phyloP scores from a whole-genome alignment of 2,888 invertebrate genomes.

The Cantharis rustica region DNA sequence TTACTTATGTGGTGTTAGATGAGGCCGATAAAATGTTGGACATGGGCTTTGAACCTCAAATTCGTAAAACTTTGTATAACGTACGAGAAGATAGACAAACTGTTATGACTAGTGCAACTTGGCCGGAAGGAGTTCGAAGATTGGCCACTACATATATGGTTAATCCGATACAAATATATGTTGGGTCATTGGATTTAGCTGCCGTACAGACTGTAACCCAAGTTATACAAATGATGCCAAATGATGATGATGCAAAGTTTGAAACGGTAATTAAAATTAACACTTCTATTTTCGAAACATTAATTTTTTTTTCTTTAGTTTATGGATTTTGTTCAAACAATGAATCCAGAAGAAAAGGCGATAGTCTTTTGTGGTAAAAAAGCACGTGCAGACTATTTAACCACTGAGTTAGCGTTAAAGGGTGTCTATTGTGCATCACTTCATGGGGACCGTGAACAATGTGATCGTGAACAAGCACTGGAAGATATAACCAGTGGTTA shows the following conservation, averaged over 20 bases:
- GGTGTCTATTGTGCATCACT: slow-evolving; percentile 78
- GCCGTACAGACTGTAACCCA: slow-evolving; percentile 90
- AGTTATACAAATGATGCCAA: slow-evolving; percentile 73
- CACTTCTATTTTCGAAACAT: not conserved
- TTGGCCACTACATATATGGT: slow-evolving; percentile 87
- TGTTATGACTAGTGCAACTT: slow-evolving; percentile 96
- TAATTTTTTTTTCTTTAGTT: slow-evolving; percentile 54
- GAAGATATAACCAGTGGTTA: slow-evolving; percentile 79
- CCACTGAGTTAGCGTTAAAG: slow-evolving; percentile 75
- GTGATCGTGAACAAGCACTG: slow-evolving; percentile 80
- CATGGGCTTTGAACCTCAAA: slow-evolving; percentile 88
- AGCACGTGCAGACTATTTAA: slow-evolving; percentile 78
- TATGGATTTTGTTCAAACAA: slow-evolving; percentile 69
- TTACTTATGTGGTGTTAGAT: slow-evolving; percentile 90
- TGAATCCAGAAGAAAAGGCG: slow-evolving; percentile 79
- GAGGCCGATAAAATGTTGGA: slow-evolving; percentile 91
- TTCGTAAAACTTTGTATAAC: slow-evolving; percentile 78
- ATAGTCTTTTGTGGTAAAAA: slow-evolving; percentile 93
- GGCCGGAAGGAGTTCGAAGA: slow-evolving; percentile 87
- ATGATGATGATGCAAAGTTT: slow-evolving; percentile 71
- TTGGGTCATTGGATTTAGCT: slow-evolving; percentile 86
- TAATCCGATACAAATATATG: slow-evolving; percentile 87
- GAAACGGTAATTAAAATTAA: slow-evolving; percentile 56
- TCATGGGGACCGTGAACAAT: slow-evolving; percentile 84
- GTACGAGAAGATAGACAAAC: slow-evolving; percentile 90